Conservation (phyloP, 2,797 vertebrate genomes). For the Pseudochirops corinnae region DNA sequence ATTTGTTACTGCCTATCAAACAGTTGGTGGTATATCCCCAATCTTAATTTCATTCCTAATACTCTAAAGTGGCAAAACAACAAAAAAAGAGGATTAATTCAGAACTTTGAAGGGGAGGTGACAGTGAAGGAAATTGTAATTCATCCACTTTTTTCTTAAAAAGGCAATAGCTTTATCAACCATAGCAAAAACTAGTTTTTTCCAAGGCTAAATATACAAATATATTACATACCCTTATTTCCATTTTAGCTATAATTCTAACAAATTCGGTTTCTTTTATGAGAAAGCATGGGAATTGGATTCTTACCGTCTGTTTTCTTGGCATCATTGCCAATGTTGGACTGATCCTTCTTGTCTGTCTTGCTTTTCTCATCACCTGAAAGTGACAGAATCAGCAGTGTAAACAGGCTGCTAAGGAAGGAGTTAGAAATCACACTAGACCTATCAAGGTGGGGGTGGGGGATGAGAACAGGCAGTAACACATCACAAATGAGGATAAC, state of each 20-base stretch:
- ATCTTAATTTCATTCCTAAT: neutral
- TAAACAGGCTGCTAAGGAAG: constrained; percentile 29
- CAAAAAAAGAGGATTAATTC: neutral
- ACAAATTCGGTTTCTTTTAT: constrained; percentile 54
- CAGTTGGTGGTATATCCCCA: neutral
- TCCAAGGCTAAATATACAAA: neutral
- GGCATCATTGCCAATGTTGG: constrained; percentile 74
- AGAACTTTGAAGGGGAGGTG: constrained; percentile 41
- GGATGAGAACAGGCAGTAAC: neutral
- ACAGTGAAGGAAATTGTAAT: neutral
- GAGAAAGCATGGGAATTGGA: constrained; percentile 64
- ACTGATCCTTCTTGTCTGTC: constrained; percentile 81
- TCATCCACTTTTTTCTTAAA: constrained; percentile 34
- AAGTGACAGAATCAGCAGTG: constrained; percentile 75
- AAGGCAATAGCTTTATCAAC: constrained; percentile 6
- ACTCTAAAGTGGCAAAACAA: neutral
- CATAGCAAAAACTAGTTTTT: neutral
- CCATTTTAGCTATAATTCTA: constrained; percentile 49
- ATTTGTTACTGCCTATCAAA: neutral
- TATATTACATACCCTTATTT: constrained; percentile 31
- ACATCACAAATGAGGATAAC: neutral
- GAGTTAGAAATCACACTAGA: constrained; percentile 54
- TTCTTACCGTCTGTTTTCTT: constrained; percentile 85
- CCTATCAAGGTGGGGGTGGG: neutral
- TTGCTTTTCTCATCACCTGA: constrained; percentile 82